Base-by-base conservation (phyloP, 2,797 vertebrate species). In the Notolepis coatsorum region DNA sequence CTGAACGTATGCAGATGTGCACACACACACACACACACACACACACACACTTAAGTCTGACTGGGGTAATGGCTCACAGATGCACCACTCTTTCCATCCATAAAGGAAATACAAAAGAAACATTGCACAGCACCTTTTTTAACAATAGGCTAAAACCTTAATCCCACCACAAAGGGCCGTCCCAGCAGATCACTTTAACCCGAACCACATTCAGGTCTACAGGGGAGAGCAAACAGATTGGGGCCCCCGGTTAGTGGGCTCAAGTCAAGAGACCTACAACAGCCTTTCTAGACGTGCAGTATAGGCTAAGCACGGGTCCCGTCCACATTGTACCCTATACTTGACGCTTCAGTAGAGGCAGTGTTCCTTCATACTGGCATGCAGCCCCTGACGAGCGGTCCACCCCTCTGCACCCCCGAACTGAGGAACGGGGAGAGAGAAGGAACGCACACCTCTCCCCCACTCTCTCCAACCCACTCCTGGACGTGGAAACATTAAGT, bases 361-460 rank as follows among this genome's bases (percentile, higher is more conserved):
- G 25, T 24, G 38, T 68, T 58, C 81, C 62, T 77, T 39, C 39
- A 60, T 41, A 56, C 54, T 62, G 72, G 68, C 61, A 84, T 77
- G 64, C 73, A 63, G 25, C 45, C 31, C 49, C 7, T 43, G n/a
- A 24, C 13, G 64, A 79, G 48, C 68, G 55, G 70, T 52, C 71
- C 41, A 56, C 65, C 65, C 55, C 61, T 74, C 67, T 69, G 69
- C 51, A 41, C 60, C 79, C n/a, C n/a, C n/a, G n/a, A n/a, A n/a
- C n/a, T n/a, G n/a, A n/a, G n/a, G n/a, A n/a, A n/a, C n/a, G n/a
- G n/a, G n/a, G n/a, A n/a, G n/a, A 35, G 75, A 81, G 76, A 79
- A 82, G 77, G 84, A 87, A 79, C 75, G 65, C 76, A 86, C 84
- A 82, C 80, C 75, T 70, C 74, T 73, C 73, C 78, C 71, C 65